A percentile compares a stretch with the other conserved stretches of the same genome.
phyloP scores from a whole-genome alignment of 2,113 vertebrate species.

The Potamarius usumacintae region DNA sequence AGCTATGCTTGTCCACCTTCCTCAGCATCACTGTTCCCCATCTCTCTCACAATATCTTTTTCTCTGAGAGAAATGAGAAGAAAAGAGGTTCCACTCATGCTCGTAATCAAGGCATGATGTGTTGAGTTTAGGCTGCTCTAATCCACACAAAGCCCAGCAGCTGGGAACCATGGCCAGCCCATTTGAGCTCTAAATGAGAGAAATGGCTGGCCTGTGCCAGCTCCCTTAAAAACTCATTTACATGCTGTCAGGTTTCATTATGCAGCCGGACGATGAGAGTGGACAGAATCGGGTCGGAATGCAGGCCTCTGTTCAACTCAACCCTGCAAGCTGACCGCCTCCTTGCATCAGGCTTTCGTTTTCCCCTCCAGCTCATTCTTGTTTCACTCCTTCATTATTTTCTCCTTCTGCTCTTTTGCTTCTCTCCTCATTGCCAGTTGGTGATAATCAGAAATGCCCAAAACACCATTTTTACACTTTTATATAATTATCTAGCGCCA shows the following conservation, averaged over 20 bases:
- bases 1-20: slow-evolving; percentile 61
- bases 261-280: slow-evolving; percentile 67
- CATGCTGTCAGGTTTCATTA: slow-evolving; percentile 96
- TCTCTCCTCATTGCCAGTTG: slow-evolving; percentile 36
- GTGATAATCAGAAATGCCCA: slow-evolving; percentile 70
- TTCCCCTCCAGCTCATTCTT: slow-evolving; percentile 23
- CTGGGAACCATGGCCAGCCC: slow-evolving; percentile 82
- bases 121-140: slow-evolving; percentile 74
- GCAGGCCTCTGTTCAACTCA: slow-evolving; percentile 65
- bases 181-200: slow-evolving; percentile 92
- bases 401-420: slow-evolving; percentile 17
- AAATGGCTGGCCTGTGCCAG: slow-evolving; percentile 88
- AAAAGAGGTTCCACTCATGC: slow-evolving; percentile 32
- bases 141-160: slow-evolving; percentile 82
- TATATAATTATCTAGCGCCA: slow-evolving; percentile 66
- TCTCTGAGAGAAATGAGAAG: background rate
- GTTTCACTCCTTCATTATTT: slow-evolving; percentile 38
- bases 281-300: slow-evolving; percentile 74
- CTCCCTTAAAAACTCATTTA: slow-evolving; percentile 94
- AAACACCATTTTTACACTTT: slow-evolving; percentile 62
- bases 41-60: background rate
- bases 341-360: slow-evolving; percentile 66
- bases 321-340: slow-evolving; percentile 72
- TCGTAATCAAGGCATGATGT: slow-evolving; percentile 75
- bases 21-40: slow-evolving; percentile 5